A percentile compares a stretch with the other conserved stretches of the same genome.
phyloP scores from a whole-genome alignment of 2,888 invertebrate genomes.

The Antheraea assamensis region DNA sequence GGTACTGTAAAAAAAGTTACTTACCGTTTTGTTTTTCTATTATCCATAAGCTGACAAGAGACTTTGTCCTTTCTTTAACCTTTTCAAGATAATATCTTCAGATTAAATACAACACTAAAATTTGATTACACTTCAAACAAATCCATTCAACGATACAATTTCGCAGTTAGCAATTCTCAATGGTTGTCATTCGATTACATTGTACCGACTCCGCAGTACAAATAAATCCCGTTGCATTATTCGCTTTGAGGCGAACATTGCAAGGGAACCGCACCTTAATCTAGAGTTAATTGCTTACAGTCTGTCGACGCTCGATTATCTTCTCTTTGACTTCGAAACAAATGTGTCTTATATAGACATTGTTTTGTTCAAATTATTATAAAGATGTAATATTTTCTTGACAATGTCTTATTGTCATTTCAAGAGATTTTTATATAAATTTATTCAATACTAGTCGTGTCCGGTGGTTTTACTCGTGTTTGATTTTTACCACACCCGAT shows the following conservation, averaged over 20 bases:
- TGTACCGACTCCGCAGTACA: conserved; percentile 47
- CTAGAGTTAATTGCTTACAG: conserved; percentile 59
- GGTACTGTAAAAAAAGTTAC: too few species aligned
- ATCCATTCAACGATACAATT: background rate
- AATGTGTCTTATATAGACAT: background rate
- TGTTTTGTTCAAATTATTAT: background rate
- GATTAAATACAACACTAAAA: background rate
- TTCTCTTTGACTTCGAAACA: conserved; percentile 24
- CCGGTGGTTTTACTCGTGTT: too few species aligned
- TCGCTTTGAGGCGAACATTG: conserved; percentile 42
- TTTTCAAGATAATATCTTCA: background rate
- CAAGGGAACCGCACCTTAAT: conserved; percentile 57
- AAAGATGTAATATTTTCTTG: background rate
- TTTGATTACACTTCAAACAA: conserved; percentile 4
- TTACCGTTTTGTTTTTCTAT: too few species aligned
- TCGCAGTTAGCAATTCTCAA: conserved; percentile 39
- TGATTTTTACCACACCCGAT: too few species aligned
- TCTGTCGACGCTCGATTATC: conserved; percentile 53
- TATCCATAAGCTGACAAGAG: background rate
- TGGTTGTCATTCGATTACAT: conserved; percentile 58
- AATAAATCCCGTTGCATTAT: conserved; percentile 60
- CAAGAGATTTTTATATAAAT: too few species aligned
- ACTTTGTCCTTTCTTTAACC: background rate
- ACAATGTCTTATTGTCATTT: background rate
- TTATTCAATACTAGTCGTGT: too few species aligned